Evolutionary conservation across 2,888 invertebrate species (phyloP).

Genomic region (Dendrolimus pini): DNA sequence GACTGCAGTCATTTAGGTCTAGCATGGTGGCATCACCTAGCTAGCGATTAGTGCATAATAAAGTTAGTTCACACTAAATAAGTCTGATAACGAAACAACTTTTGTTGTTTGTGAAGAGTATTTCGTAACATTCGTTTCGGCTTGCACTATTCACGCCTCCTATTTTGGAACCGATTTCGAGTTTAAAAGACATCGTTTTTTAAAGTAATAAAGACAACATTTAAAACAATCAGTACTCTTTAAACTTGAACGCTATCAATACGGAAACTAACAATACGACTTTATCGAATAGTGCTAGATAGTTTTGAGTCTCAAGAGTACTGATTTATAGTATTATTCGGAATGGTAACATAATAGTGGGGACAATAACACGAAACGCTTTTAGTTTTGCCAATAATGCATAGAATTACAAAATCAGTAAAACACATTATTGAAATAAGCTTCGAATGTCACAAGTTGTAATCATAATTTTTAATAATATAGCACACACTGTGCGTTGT

Average conservation of each 20-base stretch:
- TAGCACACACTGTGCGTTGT: not conserved
- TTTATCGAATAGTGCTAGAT: not conserved
- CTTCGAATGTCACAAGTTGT: constrained; percentile 44
- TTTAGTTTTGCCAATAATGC: constrained; percentile 62
- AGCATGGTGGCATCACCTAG: constrained; percentile 71
- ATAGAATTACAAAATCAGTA: constrained; percentile 59
- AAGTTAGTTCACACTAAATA: constrained; percentile 30
- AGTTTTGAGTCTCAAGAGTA: constrained; percentile 9
- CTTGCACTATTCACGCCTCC: constrained; percentile 52
- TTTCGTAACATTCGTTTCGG: constrained; percentile 35
- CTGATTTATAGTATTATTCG: constrained; percentile 26
- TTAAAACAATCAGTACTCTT: not conserved
- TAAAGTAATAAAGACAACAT: not conserved
- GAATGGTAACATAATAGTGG: constrained; percentile 61
- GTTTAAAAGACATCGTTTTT: constrained; percentile 12
- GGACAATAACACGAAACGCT: constrained; percentile 50
- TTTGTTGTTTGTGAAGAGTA: constrained; percentile 37
- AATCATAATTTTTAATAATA: not conserved
- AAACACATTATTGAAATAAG: constrained; percentile 46
- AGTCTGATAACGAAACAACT: constrained; percentile 18
- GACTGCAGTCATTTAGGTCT: constrained; percentile 64
- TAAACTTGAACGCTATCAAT: not conserved
- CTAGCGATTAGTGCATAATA: constrained; percentile 62
- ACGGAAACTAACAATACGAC: too few relatives aligned
- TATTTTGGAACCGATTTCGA: constrained; percentile 61